Evolutionary conservation across 2,888 invertebrate species (phyloP).

Genomic region (Parnassius apollo): DNA sequence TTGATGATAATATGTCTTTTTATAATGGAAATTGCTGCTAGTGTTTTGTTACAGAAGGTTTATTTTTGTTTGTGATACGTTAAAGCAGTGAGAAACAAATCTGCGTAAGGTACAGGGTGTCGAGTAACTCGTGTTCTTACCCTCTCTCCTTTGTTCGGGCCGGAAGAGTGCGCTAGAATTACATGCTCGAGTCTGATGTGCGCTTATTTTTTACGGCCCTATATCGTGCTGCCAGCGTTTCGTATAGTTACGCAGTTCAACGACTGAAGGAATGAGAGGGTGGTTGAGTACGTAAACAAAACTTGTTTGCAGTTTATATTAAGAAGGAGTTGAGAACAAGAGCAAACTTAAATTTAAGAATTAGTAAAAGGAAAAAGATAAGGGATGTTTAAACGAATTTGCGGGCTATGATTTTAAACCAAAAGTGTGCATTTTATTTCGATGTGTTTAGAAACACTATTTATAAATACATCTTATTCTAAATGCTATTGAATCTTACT

Average conservation of each 20-base stretch:
- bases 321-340: constrained; percentile 38
- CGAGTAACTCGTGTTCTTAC: constrained; percentile 82
- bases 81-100: constrained; percentile 75
- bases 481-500: too few relatives aligned
- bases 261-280: constrained; percentile 75
- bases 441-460: too few relatives aligned
- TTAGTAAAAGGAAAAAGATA: constrained; percentile 21
- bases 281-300: constrained; percentile 64
- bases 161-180: constrained; percentile 82
- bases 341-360: constrained; percentile 40
- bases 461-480: too few relatives aligned
- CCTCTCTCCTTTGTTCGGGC: constrained; percentile 80
- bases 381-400: constrained; percentile 7
- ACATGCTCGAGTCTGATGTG: constrained; percentile 80
- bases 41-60: constrained; percentile 52
- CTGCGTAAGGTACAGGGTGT: constrained; percentile 80
- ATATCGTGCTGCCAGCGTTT: constrained; percentile 75
- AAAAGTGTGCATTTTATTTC: too few relatives aligned
- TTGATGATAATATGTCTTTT: constrained; percentile 46
- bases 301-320: constrained; percentile 66
- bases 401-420: too few relatives aligned
- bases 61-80: constrained; percentile 50
- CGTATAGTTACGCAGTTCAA: constrained; percentile 77
- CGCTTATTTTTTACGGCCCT: constrained; percentile 80
- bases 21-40: constrained; percentile 53